Evolutionary conservation across 1,140 invertebrate species (phyloP).

Genomic region (Muscidifurax raptorellus): DNA sequence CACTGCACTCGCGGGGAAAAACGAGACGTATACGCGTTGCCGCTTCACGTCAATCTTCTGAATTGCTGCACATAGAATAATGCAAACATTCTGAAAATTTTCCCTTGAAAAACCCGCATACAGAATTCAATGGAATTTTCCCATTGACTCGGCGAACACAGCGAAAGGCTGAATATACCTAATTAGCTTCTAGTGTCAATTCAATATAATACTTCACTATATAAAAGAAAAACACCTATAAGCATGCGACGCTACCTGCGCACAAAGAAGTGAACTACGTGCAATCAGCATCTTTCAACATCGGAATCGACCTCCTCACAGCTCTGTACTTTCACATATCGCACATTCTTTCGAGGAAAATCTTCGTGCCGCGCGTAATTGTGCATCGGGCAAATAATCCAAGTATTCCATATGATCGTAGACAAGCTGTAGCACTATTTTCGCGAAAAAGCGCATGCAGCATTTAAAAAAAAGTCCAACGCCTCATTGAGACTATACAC

Average conservation of each 20-base stretch:
- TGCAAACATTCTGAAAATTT: background rate
- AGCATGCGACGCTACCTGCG: background rate
- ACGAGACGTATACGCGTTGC: background rate
- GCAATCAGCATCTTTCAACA: background rate
- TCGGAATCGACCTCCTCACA: background rate
- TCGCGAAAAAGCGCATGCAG: no score
- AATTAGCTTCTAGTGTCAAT: background rate
- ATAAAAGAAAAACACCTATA: background rate
- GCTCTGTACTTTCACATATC: conserved; percentile 31
- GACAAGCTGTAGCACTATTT: no score
- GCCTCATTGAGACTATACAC: background rate
- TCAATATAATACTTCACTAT: no score
- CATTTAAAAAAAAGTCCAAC: no score
- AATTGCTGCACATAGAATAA: background rate
- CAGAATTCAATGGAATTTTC: background rate
- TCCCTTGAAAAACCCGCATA: background rate
- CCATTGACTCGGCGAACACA: background rate
- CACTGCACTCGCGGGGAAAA: background rate
- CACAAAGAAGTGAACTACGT: background rate
- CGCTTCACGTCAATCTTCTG: background rate
- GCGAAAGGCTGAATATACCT: background rate
- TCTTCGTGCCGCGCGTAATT: background rate
- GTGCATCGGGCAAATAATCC: background rate
- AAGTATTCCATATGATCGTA: no score
- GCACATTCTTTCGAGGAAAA: conserved; percentile 2